A percentile compares a stretch with the other conserved stretches of the same genome.
Evolutionary conservation across 2,113 vertebrate species (phyloP).

Genomic region (Sinosuthora webbiana): DNA sequence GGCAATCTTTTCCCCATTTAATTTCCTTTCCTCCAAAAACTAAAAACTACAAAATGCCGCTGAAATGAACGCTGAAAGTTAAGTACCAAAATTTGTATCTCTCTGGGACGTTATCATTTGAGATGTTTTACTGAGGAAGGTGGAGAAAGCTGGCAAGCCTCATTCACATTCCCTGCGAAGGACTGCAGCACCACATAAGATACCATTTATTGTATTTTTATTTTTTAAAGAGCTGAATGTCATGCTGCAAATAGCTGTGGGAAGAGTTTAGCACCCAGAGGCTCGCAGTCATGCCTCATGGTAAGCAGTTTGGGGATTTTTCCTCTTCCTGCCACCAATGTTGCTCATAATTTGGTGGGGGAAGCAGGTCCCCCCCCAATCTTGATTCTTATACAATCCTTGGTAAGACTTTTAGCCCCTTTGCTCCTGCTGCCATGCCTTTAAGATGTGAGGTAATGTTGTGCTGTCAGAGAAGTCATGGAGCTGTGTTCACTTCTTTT

Average conservation of each 20-base stretch:
- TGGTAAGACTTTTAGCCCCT: neutral
- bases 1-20: neutral
- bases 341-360: neutral
- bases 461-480: neutral
- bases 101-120: neutral
- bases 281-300: neutral
- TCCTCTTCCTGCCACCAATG: neutral
- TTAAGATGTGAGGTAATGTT: neutral
- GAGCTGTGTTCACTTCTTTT: neutral
- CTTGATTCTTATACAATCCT: neutral
- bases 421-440: neutral
- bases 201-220: neutral
- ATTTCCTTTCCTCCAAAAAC: slow-evolving; percentile 22
- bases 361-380: neutral
- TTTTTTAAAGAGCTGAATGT: neutral
- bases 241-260: neutral
- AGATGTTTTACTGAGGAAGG: neutral
- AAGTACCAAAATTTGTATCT: neutral
- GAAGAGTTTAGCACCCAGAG: neutral
- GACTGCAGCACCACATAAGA: neutral
- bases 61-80: neutral
- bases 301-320: neutral
- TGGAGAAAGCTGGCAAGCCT: neutral
- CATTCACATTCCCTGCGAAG: neutral
- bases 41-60: neutral